phyloP scores from a whole-genome alignment of 2,113 vertebrate genomes.

The Terrapene triunguis region DNA sequence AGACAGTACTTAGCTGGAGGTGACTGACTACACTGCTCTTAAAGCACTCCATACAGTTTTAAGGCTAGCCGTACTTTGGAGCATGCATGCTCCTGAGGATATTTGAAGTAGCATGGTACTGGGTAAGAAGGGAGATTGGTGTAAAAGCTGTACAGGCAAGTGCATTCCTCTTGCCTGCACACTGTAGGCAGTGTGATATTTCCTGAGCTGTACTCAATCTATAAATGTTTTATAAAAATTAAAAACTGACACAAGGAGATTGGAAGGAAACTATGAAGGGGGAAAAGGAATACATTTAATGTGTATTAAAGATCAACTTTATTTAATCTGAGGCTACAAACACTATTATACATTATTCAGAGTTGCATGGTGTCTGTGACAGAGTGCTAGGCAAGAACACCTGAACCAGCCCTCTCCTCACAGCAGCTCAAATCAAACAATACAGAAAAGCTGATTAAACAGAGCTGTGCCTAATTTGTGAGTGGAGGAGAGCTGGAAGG shows the following conservation, averaged over 20 bases:
- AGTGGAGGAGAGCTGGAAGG: not conserved
- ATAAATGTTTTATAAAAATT: not conserved
- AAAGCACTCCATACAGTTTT: not conserved
- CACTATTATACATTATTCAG: not conserved
- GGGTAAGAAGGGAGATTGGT: not conserved
- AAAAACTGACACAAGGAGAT: not conserved
- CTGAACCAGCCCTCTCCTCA: not conserved
- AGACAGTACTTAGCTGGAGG: not conserved
- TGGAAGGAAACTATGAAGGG: not conserved
- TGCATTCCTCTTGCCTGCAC: not conserved
- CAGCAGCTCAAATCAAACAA: not conserved
- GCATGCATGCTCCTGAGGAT: not conserved
- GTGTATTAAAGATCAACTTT: not conserved
- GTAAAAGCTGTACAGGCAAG: not conserved
- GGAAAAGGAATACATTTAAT: not conserved
- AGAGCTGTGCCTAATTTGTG: not conserved
- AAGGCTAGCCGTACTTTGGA: not conserved
- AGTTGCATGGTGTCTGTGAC: not conserved
- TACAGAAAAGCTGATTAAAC: not conserved
- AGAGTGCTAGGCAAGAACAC: not conserved
- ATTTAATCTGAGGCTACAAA: not conserved
- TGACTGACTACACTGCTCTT: not conserved
- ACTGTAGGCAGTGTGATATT: not conserved
- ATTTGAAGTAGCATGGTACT: not conserved
- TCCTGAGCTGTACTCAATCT: not conserved